These are phyloP conservation scores for Circaetus gallicus DNA, from an alignment of 2,113 vertebrate genomes.

Conservation along the genomic window DNA sequence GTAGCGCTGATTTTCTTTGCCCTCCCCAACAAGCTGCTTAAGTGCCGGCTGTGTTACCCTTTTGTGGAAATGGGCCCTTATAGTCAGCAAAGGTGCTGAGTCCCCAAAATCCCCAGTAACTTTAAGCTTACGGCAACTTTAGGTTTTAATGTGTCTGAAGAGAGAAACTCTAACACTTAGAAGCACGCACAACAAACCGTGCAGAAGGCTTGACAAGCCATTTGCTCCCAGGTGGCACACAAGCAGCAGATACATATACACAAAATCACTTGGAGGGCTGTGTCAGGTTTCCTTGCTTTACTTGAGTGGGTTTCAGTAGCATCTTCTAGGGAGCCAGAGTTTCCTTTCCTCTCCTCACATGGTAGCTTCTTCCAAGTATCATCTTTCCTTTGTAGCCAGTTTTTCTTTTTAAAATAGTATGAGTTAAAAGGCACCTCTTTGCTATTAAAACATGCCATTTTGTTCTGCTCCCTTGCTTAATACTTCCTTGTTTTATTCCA, in stretches of 20 bases:
- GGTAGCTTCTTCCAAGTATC: neutral
- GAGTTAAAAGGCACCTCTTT: neutral
- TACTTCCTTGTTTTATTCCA: neutral
- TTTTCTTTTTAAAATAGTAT: neutral
- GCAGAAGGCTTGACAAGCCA: neutral
- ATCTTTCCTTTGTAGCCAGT: no score
- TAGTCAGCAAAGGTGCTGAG: neutral
- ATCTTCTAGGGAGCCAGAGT: fast-evolving
- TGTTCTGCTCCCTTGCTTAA: neutral
- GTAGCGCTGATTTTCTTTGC: neutral
- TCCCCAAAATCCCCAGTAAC: neutral
- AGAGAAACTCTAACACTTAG: fast-evolving
- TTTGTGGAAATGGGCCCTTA: fast-evolving
- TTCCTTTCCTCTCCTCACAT: neutral
- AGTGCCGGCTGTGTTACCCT: neutral
- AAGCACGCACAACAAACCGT: fast-evolving
- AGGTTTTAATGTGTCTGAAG: no score
- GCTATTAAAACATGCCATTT: fast-evolving
- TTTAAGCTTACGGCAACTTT: fast-evolving
- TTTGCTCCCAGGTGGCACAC: neutral
- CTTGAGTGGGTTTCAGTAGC: fast-evolving
- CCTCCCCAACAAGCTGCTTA: neutral
- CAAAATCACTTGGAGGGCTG: fast-evolving
- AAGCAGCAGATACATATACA: fast-evolving
- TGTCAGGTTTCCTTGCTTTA: fast-evolving